Evolutionary conservation across 2,888 invertebrate genomes (phyloP).

Genomic region (Antheraea assamensis): DNA sequence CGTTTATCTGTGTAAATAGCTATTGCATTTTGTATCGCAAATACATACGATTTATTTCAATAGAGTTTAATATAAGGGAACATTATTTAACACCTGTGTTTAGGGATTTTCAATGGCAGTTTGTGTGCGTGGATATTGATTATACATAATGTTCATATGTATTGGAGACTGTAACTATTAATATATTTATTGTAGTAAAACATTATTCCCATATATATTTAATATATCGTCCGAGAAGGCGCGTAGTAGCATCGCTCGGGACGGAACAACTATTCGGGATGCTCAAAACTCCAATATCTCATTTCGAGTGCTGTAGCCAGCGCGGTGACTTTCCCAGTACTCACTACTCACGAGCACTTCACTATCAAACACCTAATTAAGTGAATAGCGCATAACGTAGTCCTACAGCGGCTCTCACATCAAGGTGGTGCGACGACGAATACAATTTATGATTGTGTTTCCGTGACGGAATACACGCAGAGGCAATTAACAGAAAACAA

Average conservation of each 20-base stretch:
- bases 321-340: not conserved
- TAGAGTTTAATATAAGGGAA: too few relatives aligned
- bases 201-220: not conserved
- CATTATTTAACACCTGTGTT: too few relatives aligned
- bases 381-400: not conserved
- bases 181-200: not conserved
- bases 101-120: too few relatives aligned
- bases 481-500: not conserved
- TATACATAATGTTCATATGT: too few relatives aligned
- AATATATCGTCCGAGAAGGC: not conserved
- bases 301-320: not conserved
- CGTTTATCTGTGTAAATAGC: too few relatives aligned
- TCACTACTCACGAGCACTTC: not conserved
- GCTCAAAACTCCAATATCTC: not conserved
- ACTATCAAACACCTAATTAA: not conserved
- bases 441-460: not conserved
- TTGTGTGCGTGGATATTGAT: too few relatives aligned
- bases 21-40: too few relatives aligned
- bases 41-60: too few relatives aligned
- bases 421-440: not conserved
- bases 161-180: too few relatives aligned
- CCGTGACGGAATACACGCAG: not conserved
- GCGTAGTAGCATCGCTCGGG: not conserved
- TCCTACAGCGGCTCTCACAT: not conserved
- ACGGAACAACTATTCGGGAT: not conserved